These are phyloP conservation scores for Panagrolaimus sp. DNA, from an alignment of 1,140 invertebrate species.

Conservation along the genomic window DNA sequence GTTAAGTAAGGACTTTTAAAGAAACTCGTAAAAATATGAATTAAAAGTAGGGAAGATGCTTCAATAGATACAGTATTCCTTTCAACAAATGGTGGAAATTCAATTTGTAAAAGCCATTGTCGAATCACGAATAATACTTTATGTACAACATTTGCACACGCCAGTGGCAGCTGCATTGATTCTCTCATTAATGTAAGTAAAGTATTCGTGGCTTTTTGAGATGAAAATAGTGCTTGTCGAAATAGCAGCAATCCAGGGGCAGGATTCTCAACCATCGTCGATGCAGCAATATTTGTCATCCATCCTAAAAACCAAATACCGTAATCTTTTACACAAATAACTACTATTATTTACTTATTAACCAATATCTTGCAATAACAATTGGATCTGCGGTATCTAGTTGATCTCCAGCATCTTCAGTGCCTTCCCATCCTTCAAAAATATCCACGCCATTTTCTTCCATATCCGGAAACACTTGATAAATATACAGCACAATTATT, in stretches of 20 bases:
- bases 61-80: conserved; percentile 38
- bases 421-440: conserved; percentile 53
- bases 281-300: conserved; percentile 52
- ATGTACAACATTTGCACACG: conserved; percentile 52
- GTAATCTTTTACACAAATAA: neutral
- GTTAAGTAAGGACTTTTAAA: conserved; percentile 48
- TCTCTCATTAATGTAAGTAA: conserved; percentile 51
- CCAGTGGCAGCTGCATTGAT: conserved; percentile 48
- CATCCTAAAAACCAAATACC: conserved; percentile 49
- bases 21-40: conserved; percentile 47
- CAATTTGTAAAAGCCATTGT: conserved; percentile 51
- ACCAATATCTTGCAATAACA: conserved; percentile 43
- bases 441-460: conserved; percentile 51
- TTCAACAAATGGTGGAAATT: conserved; percentile 51
- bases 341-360: neutral
- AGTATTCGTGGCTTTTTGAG: conserved; percentile 43
- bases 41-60: conserved; percentile 36
- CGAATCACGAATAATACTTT: conserved; percentile 51
- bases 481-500: conserved; percentile 47
- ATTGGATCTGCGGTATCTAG: conserved; percentile 54
- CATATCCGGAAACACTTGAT: conserved; percentile 48
- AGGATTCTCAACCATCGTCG: conserved; percentile 16
- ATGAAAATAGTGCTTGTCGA: conserved; percentile 30
- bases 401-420: conserved; percentile 25
- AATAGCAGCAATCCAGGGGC: conserved; percentile 40